Base-by-base conservation (phyloP, 2,888 invertebrate genomes). In the Encarsia formosa region DNA sequence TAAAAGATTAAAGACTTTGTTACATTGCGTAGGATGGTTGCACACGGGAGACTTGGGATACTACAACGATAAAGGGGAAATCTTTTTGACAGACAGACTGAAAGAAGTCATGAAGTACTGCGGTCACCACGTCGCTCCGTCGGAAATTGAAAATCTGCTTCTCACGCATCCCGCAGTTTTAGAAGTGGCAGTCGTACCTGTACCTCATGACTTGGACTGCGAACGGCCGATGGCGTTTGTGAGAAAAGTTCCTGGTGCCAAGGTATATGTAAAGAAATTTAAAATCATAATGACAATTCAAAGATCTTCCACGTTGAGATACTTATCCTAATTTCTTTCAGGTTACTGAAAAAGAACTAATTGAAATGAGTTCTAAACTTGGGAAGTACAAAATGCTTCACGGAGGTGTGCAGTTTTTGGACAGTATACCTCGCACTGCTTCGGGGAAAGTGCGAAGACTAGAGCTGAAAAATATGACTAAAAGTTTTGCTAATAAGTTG, bases 11-110 rank as follows among this genome's bases (percentile, higher is more conserved):
- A 5, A 19, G 0, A n/a, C 9, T 29, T 15, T 11, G 29, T 20
- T 16, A 15, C 40, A 34, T 39, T 35, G 37, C 26, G 15, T 16
- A 65, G 64, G 66, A 5, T 73, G 67, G 68, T 18, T 68, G n/a
- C 69, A 65, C 16, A 62, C 68, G 0, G 72, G 72, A 6, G 73
- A 73, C 54, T 48, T 72, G 2, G 63, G 62, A n/a, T 66, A 65
- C 39, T 62, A 63, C 26, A 65, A 72, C 38, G 64, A 69, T 13
- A 60, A 65, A 2, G 66, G 64, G 1, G 59, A 68, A 26, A 16
- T 71, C 3, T 71, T 61, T n/a, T 58, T 69, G 24, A 31, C 66
- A 0, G 71, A 69, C 19, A 61, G 71, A 46, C 29, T 69, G 3
- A 68, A 69, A 40, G 69, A 68, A 20, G 22, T 70, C 16, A 61